Evolutionary conservation across 2,113 vertebrate species (phyloP).

Genomic region (Gallinago undulata): DNA sequence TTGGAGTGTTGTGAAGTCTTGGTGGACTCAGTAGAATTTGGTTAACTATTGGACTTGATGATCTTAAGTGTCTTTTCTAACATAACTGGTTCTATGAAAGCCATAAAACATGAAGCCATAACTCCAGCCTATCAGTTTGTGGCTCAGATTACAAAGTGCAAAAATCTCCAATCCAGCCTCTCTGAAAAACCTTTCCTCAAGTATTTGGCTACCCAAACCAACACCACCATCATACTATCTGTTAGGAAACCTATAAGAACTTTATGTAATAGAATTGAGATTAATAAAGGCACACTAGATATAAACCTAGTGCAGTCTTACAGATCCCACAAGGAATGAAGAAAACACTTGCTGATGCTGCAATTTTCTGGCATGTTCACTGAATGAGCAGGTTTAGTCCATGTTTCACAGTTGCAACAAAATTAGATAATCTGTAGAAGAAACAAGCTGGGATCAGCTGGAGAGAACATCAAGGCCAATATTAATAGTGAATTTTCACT

Average conservation of each 20-base stretch:
- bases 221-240: neutral
- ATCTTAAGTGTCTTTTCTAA: neutral
- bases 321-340: neutral
- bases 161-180: neutral
- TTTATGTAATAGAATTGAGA: neutral
- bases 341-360: neutral
- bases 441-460: neutral
- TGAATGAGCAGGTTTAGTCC: neutral
- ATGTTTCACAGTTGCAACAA: neutral
- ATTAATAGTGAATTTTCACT: neutral
- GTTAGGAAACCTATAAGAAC: fast-evolving
- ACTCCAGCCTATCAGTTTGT: neutral
- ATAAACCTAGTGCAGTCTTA: neutral
- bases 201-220: neutral
- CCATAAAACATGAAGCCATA: neutral
- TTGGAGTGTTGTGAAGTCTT: neutral
- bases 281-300: neutral
- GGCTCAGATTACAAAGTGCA: neutral
- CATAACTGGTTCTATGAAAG: neutral
- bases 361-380: neutral
- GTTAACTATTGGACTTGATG: neutral
- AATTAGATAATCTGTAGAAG: neutral
- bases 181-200: neutral
- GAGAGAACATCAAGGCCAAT: neutral
- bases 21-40: neutral